Conservation (phyloP, 2,888 invertebrate genomes). For the Hydroisotoma schaefferi region DNA sequence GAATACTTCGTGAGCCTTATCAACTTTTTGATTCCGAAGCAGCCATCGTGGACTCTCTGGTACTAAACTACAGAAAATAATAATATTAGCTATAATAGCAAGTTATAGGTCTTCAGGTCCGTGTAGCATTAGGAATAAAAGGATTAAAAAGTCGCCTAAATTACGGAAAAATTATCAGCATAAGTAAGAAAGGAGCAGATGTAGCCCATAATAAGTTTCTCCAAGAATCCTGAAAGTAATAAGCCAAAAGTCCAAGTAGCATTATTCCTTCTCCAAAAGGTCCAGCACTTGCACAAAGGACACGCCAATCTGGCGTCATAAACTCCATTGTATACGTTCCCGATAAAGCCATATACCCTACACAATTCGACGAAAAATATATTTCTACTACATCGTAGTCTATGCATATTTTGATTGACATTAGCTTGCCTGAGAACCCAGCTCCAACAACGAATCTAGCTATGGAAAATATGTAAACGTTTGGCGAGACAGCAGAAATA, state of each 20-base stretch:
- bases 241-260: constrained; percentile 31
- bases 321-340: constrained; percentile 44
- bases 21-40: constrained; percentile 20
- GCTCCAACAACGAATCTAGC: constrained; percentile 37
- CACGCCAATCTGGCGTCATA: constrained; percentile 38
- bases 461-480: constrained; percentile 26
- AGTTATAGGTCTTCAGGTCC: not conserved
- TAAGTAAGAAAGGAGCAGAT: constrained; percentile 28
- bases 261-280: constrained; percentile 41
- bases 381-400: not conserved
- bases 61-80: constrained; percentile 17
- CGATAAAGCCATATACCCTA: constrained; percentile 36
- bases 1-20: constrained; percentile 26
- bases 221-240: constrained; percentile 30
- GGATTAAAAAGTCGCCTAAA: not conserved
- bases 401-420: not conserved
- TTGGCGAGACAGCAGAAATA: constrained; percentile 24
- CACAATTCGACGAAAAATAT: not conserved
- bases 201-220: constrained; percentile 31
- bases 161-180: constrained; percentile 25
- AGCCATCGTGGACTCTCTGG: constrained; percentile 43
- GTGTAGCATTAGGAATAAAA: not conserved
- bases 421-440: constrained; percentile 20
- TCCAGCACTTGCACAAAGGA: constrained; percentile 35
- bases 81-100: not conserved